Evolutionary conservation across 2,888 invertebrate species (phyloP).

Genomic region (Drosophila basisetae): DNA sequence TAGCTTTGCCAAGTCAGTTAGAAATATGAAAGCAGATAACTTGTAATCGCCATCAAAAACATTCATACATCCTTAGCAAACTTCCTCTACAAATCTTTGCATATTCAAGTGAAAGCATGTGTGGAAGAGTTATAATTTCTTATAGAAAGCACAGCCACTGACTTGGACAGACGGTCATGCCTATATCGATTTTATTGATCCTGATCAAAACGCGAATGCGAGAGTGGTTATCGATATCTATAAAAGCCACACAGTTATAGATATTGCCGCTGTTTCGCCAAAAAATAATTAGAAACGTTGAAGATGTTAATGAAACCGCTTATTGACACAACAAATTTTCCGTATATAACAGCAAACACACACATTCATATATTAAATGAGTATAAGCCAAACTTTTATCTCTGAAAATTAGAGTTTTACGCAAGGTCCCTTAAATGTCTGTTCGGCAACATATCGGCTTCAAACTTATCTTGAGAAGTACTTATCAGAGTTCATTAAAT

Average conservation of each 20-base stretch:
- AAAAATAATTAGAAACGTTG: no score
- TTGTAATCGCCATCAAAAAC: background rate
- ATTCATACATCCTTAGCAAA: background rate
- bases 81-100: background rate
- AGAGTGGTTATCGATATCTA: background rate
- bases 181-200: background rate
- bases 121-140: background rate
- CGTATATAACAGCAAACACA: no score
- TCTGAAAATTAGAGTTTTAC: no score
- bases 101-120: background rate
- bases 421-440: background rate
- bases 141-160: background rate
- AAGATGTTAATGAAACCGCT: no score
- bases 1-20: slow-evolving; percentile 21
- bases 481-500: background rate
- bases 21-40: background rate
- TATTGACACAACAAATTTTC: no score
- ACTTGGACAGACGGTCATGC: background rate
- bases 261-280: no score
- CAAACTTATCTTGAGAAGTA: background rate
- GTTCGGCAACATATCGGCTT: background rate
- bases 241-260: background rate
- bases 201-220: no score
- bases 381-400: no score
- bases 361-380: no score